These are phyloP conservation scores for Entelurus aequoreus DNA, from an alignment of 2,113 vertebrate genomes.

Conservation along the genomic window DNA sequence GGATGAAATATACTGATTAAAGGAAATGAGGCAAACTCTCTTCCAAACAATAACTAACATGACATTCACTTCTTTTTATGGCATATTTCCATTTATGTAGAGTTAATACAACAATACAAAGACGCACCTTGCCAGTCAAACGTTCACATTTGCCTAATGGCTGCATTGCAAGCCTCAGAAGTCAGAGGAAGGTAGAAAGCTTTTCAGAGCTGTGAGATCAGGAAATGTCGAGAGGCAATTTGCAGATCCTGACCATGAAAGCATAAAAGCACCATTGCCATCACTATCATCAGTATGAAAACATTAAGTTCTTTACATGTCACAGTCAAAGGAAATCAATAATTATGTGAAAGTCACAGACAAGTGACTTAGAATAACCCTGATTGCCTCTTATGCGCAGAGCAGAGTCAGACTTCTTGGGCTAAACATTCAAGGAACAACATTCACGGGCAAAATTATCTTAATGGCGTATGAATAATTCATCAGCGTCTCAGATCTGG, in stretches of 20 bases:
- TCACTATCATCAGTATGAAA: constrained; percentile 7
- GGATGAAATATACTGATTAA: too few relatives aligned
- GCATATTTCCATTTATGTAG: not conserved
- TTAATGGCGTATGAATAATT: constrained; percentile 55
- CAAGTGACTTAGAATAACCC: constrained; percentile 33
- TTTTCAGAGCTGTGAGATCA: not conserved
- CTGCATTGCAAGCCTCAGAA: constrained; percentile 9
- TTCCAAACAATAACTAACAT: not conserved
- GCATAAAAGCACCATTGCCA: not conserved
- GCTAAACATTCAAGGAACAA: constrained; percentile 47
- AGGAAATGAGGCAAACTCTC: not conserved
- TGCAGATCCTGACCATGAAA: constrained; percentile 28
- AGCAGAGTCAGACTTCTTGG: constrained; percentile 38
- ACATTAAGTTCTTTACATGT: constrained; percentile 15
- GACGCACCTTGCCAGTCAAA: not conserved
- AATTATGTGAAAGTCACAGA: constrained; percentile 30
- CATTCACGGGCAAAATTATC: constrained; percentile 50
- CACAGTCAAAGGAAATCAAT: constrained; percentile 34
- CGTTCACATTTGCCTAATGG: constrained; percentile 10
- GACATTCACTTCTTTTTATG: too few relatives aligned
- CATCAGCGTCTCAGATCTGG: constrained; percentile 31
- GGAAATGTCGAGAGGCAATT: constrained; percentile 9
- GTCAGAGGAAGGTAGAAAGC: constrained; percentile 10
- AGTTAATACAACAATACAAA: constrained; percentile 2
- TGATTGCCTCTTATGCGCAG: constrained; percentile 52